A percentile compares a stretch with the other conserved stretches of the same genome.
phyloP scores from a whole-genome alignment of 2,888 invertebrate genomes.

The Drosophila helvetica region DNA sequence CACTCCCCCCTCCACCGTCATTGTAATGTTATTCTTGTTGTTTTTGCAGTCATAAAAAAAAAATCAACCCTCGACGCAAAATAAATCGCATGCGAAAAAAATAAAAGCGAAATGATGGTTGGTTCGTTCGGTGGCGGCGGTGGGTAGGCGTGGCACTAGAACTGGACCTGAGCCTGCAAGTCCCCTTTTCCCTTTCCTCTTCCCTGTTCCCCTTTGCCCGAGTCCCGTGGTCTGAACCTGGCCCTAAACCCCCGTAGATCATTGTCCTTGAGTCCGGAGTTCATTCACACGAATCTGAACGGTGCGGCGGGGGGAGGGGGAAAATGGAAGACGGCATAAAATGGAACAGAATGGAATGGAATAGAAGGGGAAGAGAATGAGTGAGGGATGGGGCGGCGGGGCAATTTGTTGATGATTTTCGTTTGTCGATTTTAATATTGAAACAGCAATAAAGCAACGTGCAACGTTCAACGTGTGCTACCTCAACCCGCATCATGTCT shows the following conservation, averaged over 20 bases:
- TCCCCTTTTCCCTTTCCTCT: neutral
- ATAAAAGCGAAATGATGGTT: conserved; percentile 56
- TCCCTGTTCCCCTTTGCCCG: neutral
- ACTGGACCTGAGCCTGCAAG: conserved; percentile 39
- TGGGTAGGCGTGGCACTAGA: conserved; percentile 53
- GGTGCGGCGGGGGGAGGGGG: neutral
- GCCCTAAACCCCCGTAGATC: conserved; percentile 67
- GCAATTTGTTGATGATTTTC: conserved; percentile 70
- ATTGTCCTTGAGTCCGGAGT: conserved; percentile 81
- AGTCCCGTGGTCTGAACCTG: conserved; percentile 20
- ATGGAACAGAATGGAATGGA: conserved; percentile 1
- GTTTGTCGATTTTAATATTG: conserved; percentile 72
- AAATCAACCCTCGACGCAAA: conserved; percentile 70
- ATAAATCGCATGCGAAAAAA: conserved; percentile 69
- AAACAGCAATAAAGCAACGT: conserved; percentile 32
- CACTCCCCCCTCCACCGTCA: conserved; percentile 5
- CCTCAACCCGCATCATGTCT: conserved; percentile 47
- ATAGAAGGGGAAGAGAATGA: neutral
- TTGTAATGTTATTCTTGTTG: neutral
- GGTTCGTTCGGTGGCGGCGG: conserved; percentile 3
- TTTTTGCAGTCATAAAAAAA: conserved; percentile 67
- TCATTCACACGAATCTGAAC: conserved; percentile 72
- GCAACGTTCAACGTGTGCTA: conserved; percentile 16
- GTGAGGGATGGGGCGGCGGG: neutral
- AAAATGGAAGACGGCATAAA: conserved; percentile 4